phyloP scores from a whole-genome alignment of 2,797 vertebrate species.

The Sarcophilus harrisii region DNA sequence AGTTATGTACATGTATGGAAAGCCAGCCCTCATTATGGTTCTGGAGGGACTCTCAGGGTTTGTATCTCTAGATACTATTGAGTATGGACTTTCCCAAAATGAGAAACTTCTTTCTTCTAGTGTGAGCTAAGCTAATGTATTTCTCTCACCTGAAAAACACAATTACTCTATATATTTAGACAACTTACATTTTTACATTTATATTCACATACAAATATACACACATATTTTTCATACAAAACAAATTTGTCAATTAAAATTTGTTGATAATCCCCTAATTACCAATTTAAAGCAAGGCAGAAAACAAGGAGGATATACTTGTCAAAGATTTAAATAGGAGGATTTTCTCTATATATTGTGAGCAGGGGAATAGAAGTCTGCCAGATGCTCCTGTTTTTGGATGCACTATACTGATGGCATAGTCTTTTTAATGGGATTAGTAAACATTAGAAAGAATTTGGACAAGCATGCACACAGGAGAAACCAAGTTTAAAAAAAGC shows the following conservation, averaged over 20 bases:
- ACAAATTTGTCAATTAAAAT: not conserved
- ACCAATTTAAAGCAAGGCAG: not conserved
- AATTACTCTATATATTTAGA: not conserved
- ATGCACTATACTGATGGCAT: not conserved
- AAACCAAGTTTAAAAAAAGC: not conserved
- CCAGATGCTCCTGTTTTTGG: not conserved
- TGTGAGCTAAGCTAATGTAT: not conserved
- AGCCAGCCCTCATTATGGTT: not conserved
- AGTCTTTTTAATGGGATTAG: not conserved
- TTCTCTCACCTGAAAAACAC: not conserved
- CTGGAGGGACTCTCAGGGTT: not conserved
- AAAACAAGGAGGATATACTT: not conserved
- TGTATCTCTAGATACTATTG: not conserved
- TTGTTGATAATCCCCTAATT: not conserved
- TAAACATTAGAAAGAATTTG: not conserved
- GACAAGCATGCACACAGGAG: not conserved
- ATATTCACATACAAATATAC: not conserved
- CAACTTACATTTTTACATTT: not conserved
- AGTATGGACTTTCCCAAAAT: not conserved
- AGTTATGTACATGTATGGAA: not conserved
- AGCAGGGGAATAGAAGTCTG: not conserved
- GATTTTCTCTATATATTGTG: not conserved
- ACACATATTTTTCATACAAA: not conserved
- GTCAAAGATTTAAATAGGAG: not conserved
- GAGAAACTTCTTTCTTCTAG: not conserved